A percentile compares a stretch with the other conserved stretches of the same genome.
These are phyloP conservation scores for Cheilosia vernalis DNA, from an alignment of 2,888 invertebrate species.

Conservation along the genomic window DNA sequence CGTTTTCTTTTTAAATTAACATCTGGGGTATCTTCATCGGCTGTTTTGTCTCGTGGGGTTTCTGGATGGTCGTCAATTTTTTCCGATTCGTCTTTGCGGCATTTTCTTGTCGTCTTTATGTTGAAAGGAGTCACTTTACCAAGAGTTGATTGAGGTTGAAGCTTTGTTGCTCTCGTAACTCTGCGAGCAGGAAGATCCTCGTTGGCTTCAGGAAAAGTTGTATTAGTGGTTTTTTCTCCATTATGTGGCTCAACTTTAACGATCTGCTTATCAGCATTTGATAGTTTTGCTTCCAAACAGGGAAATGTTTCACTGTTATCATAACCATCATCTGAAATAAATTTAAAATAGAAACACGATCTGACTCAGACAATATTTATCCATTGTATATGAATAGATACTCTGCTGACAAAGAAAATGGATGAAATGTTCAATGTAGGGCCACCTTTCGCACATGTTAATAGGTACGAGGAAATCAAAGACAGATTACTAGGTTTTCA, in stretches of 20 bases:
- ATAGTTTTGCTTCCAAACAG: neutral
- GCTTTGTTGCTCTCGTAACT: constrained; percentile 27
- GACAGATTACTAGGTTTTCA: too few relatives aligned
- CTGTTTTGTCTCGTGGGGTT: neutral
- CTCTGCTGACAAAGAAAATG: too few relatives aligned
- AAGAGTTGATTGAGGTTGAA: neutral
- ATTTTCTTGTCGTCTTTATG: neutral
- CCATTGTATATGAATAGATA: too few relatives aligned
- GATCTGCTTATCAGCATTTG: too few relatives aligned
- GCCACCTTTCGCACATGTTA: too few relatives aligned
- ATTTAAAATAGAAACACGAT: neutral
- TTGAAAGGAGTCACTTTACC: neutral
- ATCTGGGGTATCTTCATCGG: neutral
- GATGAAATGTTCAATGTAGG: too few relatives aligned
- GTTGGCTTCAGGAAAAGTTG: neutral
- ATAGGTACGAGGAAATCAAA: too few relatives aligned
- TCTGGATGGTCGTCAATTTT: neutral
- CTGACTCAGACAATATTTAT: neutral
- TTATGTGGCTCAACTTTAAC: neutral
- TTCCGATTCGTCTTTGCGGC: neutral
- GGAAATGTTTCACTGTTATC: neutral
- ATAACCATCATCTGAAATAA: neutral
- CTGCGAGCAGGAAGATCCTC: constrained; percentile 12
- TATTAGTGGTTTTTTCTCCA: neutral
- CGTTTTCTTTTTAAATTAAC: constrained; percentile 30